Base-by-base conservation (phyloP, 2,797 vertebrate species). In the Oreonectes daqikongensis region DNA sequence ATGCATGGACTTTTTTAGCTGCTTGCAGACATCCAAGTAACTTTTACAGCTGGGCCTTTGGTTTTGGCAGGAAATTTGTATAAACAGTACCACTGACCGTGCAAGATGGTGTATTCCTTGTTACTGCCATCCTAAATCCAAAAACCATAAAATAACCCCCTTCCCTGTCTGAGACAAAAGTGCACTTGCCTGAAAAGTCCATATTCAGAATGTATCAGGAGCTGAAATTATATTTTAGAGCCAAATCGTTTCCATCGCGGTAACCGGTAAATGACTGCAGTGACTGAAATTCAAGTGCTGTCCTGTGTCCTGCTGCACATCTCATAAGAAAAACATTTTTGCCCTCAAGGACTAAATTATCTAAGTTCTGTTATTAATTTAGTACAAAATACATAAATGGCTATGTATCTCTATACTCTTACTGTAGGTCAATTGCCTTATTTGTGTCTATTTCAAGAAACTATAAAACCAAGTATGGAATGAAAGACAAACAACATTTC, bases 171-270 rank as follows among this genome's bases (percentile, higher is more conserved):
- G 77, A 84, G 72, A 84, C 80, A 79, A 79, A 84, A 82, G 83
- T 80, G 78, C 75, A 82, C 48, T 53, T 44, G 68, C 50, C 53
- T 71, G 35, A 46, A 53, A 70, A 69, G 76, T 79, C 22, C 72
- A 44, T 76, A 38, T 70, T 80, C 64, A 79, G 75, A 69, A 79
- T 71, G 57, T 71, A 71, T 26, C 76, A 83, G 87, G 86, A 83
- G 74, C 81, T 83, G 77, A 80, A 87, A 89, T 85, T 88, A 75
- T 90, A 89, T 92, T 91, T 89, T 78, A 89, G 86, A 83, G 85
- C 84, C 85, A 87, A 88, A 88, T 83, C 89, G 91, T 92, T 90
- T 85, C 90, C 91, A 90, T 91, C 85, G 89, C 88, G 84, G 88
- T 83, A 84, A 89, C 89, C 90, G 88, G 85, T 88, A 86, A 85